Conservation (phyloP, 2,888 invertebrate species). For the Melinaea marsaeus region DNA sequence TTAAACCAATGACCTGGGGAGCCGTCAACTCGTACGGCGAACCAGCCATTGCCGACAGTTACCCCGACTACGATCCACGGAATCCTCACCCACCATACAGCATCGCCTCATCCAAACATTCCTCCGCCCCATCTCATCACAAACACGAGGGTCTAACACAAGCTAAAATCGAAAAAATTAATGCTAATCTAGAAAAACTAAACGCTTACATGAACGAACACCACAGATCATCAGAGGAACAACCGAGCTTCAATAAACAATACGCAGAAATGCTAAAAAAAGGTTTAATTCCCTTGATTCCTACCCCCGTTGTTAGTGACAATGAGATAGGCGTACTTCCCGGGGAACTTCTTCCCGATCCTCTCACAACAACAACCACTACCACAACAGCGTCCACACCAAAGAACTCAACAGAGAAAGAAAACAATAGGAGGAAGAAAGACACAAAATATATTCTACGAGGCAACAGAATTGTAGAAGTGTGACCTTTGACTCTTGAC, state of each 20-base stretch:
- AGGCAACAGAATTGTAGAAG: constrained; percentile 72
- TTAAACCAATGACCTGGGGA: constrained; percentile 63
- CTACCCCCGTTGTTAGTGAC: constrained; percentile 63
- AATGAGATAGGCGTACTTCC: constrained; percentile 68
- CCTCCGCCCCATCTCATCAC: constrained; percentile 37
- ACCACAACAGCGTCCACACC: constrained; percentile 46
- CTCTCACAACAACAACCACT: constrained; percentile 42
- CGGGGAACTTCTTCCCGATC: constrained; percentile 58
- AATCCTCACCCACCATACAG: constrained; percentile 51
- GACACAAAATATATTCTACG: constrained; percentile 68
- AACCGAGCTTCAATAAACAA: constrained; percentile 50
- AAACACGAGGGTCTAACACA: constrained; percentile 51
- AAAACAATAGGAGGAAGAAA: constrained; percentile 57
- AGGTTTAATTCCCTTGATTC: constrained; percentile 51
- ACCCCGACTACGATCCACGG: constrained; percentile 55
- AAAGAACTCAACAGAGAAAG: constrained; percentile 45
- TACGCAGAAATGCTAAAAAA: constrained; percentile 51
- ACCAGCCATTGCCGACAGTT: constrained; percentile 59
- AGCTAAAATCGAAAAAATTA: constrained; percentile 68
- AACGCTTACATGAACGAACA: constrained; percentile 51
- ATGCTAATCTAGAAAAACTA: constrained; percentile 58
- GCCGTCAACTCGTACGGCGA: constrained; percentile 69
- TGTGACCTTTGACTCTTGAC: constrained; percentile 63
- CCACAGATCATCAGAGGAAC: constrained; percentile 60
- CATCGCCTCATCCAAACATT: constrained; percentile 54